phyloP scores from a whole-genome alignment of 2,888 invertebrate species.

The Anoplius nigerrimus region DNA sequence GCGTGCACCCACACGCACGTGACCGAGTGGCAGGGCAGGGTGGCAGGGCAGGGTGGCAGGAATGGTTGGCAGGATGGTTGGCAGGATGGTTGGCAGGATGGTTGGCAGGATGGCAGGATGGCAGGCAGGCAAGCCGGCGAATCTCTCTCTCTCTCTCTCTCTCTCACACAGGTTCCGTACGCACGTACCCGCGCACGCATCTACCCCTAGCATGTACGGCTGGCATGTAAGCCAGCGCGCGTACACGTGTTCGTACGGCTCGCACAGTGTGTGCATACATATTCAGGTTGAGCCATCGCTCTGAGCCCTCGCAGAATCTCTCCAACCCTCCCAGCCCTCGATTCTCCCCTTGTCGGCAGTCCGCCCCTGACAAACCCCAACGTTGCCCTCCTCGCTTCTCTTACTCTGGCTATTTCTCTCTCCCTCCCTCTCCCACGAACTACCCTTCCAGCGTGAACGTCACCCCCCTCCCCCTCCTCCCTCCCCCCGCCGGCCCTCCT shows the following conservation, averaged over 20 bases:
- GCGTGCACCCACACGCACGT: conserved; percentile 16
- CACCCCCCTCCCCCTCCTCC: conserved; percentile 73
- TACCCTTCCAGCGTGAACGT: conserved; percentile 1
- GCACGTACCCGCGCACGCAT: conserved; percentile 1
- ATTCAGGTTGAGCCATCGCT: conserved; percentile 58
- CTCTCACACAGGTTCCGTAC: neutral
- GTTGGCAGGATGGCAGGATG: too few species aligned
- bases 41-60: too few species aligned
- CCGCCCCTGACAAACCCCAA: conserved; percentile 66
- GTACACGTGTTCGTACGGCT: conserved; percentile 33
- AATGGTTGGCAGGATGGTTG: too few species aligned
- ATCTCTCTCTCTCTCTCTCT: too few species aligned
- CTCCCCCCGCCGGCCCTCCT: conserved; percentile 9
- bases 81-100: too few species aligned
- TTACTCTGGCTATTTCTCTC: too few species aligned
- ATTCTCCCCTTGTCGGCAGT: conserved; percentile 64
- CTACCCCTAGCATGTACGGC: conserved; percentile 6
- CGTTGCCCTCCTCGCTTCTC: conserved; percentile 66
- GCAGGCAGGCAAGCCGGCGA: too few species aligned
- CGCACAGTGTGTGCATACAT: conserved; percentile 19
- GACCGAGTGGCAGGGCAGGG: conserved; percentile 1
- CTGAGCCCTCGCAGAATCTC: conserved; percentile 58
- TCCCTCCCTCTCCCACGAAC: conserved; percentile 41
- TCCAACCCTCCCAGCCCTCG: conserved; percentile 69
- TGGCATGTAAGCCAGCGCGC: neutral